Base-by-base conservation (phyloP, 2,797 vertebrate species). In the Potorous gilbertii region DNA sequence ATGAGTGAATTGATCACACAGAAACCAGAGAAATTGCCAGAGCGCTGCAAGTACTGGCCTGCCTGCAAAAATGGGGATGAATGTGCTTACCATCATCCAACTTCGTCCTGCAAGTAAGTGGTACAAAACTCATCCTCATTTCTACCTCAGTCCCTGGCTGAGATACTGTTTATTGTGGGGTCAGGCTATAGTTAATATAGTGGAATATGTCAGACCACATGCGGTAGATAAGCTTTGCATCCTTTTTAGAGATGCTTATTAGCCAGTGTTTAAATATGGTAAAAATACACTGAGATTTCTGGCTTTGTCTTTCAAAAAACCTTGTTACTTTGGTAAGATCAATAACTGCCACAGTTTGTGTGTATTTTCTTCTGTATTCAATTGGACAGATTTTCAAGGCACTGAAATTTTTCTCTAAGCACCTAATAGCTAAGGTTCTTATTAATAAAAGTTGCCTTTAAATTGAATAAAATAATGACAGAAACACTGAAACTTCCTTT, bases 11-110 rank as follows among this genome's bases (percentile, higher is more conserved):
- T 99, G 81, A 31, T 98, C 94, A 97, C 98, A 2, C 96, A 98
- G 28, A 99, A 99, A 96, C 99, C 98, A 92, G 99, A 99, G 97
- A 99, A 99, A 57, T 99, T 99, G 95, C 90, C 97, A n/a, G 99
- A 99, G 96, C 99, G 99, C 94, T 99, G 99, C 99, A 99, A 99
- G 98, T 99, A 99, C 97, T 99, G 99, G 99, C 99, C 99, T 0
- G 99, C 99, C 14, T 99, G 99, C 97, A 99, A 99, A 97, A 99
- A 99, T 2, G 99, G 99, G 96, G 99, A 99, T 0, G 99, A 99
- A 46, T 99, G 99, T 95, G 40, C 98, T 14, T 99, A 99, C 97
- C 99, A 99, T 96, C 99, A 99, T 94, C 99, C 99, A 0, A 99
- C 99, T 0, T 98, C 99, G 29, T 99, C 99, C 90, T 99, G 99